These are phyloP conservation scores for Troides oblongomaculatus DNA, from an alignment of 2,888 invertebrate species.

Conservation along the genomic window DNA sequence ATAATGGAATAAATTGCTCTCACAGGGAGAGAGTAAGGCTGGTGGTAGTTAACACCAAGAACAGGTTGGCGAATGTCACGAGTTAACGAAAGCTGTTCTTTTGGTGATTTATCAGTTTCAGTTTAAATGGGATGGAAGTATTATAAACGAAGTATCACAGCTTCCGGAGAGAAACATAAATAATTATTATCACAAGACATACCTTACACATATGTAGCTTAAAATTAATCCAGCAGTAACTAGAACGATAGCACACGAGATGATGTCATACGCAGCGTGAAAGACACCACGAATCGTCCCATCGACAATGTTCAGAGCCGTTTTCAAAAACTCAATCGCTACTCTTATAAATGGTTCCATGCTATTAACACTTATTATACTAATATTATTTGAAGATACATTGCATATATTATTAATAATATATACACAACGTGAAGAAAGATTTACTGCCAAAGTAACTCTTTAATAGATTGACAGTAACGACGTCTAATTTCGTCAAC, in stretches of 20 bases:
- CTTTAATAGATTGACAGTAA: not conserved
- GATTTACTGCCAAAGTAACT: not conserved
- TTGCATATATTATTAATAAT: not conserved
- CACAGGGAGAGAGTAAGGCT: too few species aligned
- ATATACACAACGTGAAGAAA: not conserved
- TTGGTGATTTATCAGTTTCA: too few species aligned
- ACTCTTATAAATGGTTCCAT: slow-evolving; percentile 22
- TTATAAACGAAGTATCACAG: not conserved
- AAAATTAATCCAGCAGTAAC: slow-evolving; percentile 14
- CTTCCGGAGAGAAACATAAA: not conserved
- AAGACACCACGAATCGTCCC: slow-evolving; percentile 22
- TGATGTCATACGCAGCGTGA: slow-evolving; percentile 19
- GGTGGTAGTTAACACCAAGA: too few species aligned
- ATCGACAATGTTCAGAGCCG: slow-evolving; percentile 10
- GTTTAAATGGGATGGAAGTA: too few species aligned
- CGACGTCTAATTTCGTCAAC: not conserved
- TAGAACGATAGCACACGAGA: not conserved
- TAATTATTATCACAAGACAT: not conserved
- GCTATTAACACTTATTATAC: not conserved
- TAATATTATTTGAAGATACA: not conserved
- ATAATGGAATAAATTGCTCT: too few species aligned
- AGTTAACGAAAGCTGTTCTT: too few species aligned
- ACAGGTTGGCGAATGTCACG: too few species aligned
- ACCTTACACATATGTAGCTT: slow-evolving; percentile 15
- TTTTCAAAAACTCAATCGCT: slow-evolving; percentile 11